Evolutionary conservation across 2,113 vertebrate species (phyloP).

Genomic region (Stigmatopora argus): DNA sequence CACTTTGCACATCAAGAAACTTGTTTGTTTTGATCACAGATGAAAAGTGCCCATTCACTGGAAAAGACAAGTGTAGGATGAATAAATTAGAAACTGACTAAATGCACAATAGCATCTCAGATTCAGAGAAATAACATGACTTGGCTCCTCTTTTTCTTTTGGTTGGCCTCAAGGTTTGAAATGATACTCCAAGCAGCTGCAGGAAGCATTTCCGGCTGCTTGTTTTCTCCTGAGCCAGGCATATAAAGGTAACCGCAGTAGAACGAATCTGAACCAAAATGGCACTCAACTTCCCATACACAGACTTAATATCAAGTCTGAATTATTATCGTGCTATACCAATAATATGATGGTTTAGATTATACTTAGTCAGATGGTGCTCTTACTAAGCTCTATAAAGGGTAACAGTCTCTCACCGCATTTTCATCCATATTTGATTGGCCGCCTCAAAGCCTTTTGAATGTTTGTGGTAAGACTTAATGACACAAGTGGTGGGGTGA

Average conservation of each 20-base stretch:
- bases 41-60: constrained; percentile 7
- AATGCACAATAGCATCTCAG: constrained; percentile 46
- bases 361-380: background rate
- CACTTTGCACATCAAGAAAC: background rate
- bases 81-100: constrained; percentile 49
- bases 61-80: constrained; percentile 36
- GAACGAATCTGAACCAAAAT: background rate
- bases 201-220: constrained; percentile 68
- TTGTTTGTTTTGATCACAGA: constrained; percentile 3
- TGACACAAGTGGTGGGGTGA: constrained; percentile 16
- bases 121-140: constrained; percentile 55
- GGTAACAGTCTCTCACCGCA: background rate
- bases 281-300: background rate
- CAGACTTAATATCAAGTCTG: background rate
- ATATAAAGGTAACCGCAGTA: constrained; percentile 28
- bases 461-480: constrained; percentile 10
- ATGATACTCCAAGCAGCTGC: constrained; percentile 74
- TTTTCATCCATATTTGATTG: background rate
- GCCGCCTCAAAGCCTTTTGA: background rate
- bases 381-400: background rate
- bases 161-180: constrained; percentile 69
- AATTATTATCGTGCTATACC: background rate
- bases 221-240: constrained; percentile 48
- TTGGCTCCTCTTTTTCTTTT: constrained; percentile 69
- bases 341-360: background rate